Evolutionary conservation across 2,888 invertebrate species (phyloP), one percentile per base, ranked within the genome.

Genomic region (Trypoxylon attenuatum): DNA sequence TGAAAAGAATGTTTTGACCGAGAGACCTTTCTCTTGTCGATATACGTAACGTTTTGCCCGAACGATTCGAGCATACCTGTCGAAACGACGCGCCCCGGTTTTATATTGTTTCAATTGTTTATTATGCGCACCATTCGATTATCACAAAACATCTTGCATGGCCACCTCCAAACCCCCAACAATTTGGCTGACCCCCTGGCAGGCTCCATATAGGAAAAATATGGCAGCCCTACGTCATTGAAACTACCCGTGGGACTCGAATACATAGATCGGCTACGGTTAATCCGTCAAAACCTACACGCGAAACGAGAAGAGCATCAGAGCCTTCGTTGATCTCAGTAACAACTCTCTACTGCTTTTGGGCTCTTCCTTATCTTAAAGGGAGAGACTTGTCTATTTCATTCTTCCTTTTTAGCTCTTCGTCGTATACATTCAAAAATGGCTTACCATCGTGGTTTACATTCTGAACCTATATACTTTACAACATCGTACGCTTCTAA

Each of bases 111-210:
- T 79, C 73, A 79, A 72, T 73, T 77, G 79, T 77, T 80, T 76
- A 77, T 79, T 73, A 76, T 72, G 73, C 77, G 73, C 83, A 84
- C 79, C 82, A 76, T 80, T 82, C 73, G 79, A 78, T 83, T 80
- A 79, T 79, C 80, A 79, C 79, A 73, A 82, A 79, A 78, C 81
- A 82, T 81, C 77, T 77, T 68, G 76, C 75, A 77, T 73, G 75
- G 78, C 74, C 82, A 79, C 79, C 79, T 78, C 78, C 79, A 76
- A 80, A 74, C 79, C 78, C 78, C 76, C 78, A 76, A 77, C 80
- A 79, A 78, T 78, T 78, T 78, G 70, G 73, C 73, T 82, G 78
- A 82, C 80, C 82, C 82, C 83, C 84, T 84, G 80, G 79, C 79
- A 83, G 76, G 78, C 73, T 78, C 75, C 76, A 78, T 72, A 57